Evolutionary conservation across 2,888 invertebrate species (phyloP).

Genomic region (Amphiduros pacificus): DNA sequence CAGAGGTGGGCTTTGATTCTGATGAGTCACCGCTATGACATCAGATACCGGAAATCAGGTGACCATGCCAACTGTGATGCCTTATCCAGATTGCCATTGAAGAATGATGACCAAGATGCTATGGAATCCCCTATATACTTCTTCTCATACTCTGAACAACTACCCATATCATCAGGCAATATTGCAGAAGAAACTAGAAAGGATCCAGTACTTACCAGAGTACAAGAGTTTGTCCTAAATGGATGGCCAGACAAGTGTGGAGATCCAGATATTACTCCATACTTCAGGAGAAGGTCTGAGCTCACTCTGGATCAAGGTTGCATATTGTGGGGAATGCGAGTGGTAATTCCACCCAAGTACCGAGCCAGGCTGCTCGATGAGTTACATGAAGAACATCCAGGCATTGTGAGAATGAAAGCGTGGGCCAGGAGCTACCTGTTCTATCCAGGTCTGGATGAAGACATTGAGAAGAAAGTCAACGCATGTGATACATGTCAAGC

Average conservation of each 20-base stretch:
- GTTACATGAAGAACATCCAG: slow-evolving; percentile 5
- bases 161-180: background rate
- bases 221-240: background rate
- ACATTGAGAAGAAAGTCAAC: background rate
- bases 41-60: slow-evolving; percentile 40
- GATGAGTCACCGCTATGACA: slow-evolving; percentile 49
- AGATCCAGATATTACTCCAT: background rate
- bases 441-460: slow-evolving; percentile 1
- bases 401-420: background rate
- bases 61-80: slow-evolving; percentile 49
- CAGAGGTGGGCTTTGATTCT: slow-evolving; percentile 44
- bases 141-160: background rate
- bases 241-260: background rate
- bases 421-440: slow-evolving; percentile 1
- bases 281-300: background rate
- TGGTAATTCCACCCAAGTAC: slow-evolving; percentile 2
- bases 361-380: background rate
- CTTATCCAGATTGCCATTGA: slow-evolving; percentile 41
- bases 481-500: background rate
- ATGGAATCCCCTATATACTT: background rate
- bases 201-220: background rate
- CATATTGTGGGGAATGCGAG: slow-evolving; percentile 5
- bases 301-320: slow-evolving; percentile 11
- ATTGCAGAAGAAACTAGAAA: background rate
- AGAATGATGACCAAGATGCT: background rate